These are phyloP conservation scores for Drosophila sulfurigaster DNA, from an alignment of 1,140 invertebrate species.

Conservation along the genomic window DNA sequence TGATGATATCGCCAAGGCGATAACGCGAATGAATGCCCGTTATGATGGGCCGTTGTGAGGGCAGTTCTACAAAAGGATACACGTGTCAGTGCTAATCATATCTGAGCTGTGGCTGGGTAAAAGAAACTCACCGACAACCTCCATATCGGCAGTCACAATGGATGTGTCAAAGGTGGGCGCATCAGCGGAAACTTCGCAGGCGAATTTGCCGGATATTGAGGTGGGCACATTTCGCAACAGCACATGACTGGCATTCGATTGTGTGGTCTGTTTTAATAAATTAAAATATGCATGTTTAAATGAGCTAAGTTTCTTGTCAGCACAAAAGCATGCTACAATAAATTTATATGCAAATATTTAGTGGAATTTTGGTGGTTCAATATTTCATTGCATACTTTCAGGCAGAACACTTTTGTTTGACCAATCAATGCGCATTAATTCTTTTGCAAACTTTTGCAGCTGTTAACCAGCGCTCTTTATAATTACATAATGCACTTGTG, in stretches of 20 bases:
- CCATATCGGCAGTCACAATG: constrained; percentile 89
- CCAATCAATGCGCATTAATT: not conserved
- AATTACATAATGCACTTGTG: constrained; percentile 10
- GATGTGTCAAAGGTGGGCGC: constrained; percentile 93
- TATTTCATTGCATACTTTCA: constrained; percentile 17
- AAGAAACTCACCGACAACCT: constrained; percentile 89
- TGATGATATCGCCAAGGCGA: constrained; percentile 89
- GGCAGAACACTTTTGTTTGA: not conserved
- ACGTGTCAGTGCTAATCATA: not conserved
- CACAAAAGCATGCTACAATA: constrained; percentile 15
- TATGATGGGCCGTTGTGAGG: constrained; percentile 89
- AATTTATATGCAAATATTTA: not conserved
- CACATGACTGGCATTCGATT: constrained; percentile 88
- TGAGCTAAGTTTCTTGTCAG: not conserved
- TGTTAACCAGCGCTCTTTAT: not conserved
- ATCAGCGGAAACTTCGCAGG: constrained; percentile 93
- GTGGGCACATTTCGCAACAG: constrained; percentile 87
- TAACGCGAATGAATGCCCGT: constrained; percentile 90
- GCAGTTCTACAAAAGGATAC: constrained; percentile 87
- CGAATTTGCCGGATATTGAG: constrained; percentile 89
- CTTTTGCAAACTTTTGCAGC: not conserved
- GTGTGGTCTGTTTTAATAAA: constrained; percentile 83
- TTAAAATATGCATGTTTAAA: too few species aligned
- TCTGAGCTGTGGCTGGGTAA: not conserved
- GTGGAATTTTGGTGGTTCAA: too few species aligned